Conservation (phyloP, 2,888 invertebrate species). For the Andrena haemorrhoa region DNA sequence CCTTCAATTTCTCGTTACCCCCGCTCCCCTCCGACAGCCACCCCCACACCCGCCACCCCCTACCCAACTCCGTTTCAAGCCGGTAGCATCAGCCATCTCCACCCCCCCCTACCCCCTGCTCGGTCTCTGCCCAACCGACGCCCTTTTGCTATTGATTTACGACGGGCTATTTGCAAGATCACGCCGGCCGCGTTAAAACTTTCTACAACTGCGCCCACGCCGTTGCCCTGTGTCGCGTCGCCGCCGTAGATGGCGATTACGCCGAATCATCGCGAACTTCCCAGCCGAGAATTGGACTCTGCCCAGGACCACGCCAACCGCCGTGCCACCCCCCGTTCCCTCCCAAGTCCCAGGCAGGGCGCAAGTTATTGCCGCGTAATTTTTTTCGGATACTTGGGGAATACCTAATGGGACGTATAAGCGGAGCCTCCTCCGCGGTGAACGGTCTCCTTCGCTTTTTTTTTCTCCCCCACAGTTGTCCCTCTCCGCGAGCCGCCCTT, state of each 20-base stretch:
- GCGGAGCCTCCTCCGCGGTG: background rate
- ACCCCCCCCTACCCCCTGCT: conserved; percentile 26
- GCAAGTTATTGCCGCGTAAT: conserved; percentile 35
- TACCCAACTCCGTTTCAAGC: conserved; percentile 1
- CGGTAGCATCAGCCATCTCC: conserved; percentile 30
- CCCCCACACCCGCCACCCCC: conserved; percentile 20
- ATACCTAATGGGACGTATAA: conserved; percentile 37
- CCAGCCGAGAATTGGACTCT: conserved; percentile 62
- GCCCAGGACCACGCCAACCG: conserved; percentile 49
- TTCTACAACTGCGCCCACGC: conserved; percentile 78
- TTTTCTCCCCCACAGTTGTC: background rate
- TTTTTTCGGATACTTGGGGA: conserved; percentile 41
- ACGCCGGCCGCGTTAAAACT: conserved; percentile 82
- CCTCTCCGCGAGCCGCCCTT: conserved; percentile 4
- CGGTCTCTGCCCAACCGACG: conserved; percentile 62
- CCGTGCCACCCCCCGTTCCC: background rate
- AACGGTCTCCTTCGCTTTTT: background rate
- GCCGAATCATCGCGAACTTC: conserved; percentile 68
- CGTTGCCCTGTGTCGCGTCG: conserved; percentile 72
- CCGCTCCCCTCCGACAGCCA: conserved; percentile 26
- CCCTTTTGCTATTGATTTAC: conserved; percentile 82
- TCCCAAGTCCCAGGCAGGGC: background rate
- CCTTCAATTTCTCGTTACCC: conserved; percentile 83
- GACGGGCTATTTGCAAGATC: conserved; percentile 83
- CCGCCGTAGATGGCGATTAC: conserved; percentile 60